phyloP scores from a whole-genome alignment of 2,888 invertebrate species.

The Physocephala rufipes region DNA sequence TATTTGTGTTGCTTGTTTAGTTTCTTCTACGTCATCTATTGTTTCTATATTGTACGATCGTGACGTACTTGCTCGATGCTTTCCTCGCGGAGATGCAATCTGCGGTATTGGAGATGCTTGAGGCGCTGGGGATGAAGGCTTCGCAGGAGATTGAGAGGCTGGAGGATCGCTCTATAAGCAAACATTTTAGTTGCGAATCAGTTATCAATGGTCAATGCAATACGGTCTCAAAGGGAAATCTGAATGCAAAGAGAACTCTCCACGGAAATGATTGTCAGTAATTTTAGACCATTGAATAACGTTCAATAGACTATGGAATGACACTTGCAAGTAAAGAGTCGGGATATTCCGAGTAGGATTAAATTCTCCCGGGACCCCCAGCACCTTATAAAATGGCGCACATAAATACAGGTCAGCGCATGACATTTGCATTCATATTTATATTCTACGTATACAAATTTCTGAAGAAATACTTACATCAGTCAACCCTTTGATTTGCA shows the following conservation, averaged over 20 bases:
- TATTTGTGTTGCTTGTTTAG: conserved; percentile 65
- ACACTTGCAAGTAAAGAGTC: too few species aligned
- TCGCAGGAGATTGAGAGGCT: conserved; percentile 73
- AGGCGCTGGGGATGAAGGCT: conserved; percentile 73
- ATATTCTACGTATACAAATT: neutral
- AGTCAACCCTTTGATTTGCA: conserved; percentile 77
- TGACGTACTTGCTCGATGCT: conserved; percentile 59
- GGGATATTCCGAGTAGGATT: too few species aligned
- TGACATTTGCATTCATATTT: neutral
- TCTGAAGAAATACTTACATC: conserved; percentile 68
- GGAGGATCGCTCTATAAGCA: conserved; percentile 71
- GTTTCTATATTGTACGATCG: conserved; percentile 71
- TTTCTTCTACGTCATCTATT: conserved; percentile 71
- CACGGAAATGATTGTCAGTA: too few species aligned
- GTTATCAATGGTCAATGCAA: neutral
- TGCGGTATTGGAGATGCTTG: conserved; percentile 51
- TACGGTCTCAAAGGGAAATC: neutral
- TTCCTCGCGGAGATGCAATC: conserved; percentile 59
- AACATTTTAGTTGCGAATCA: neutral
- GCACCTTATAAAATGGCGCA: conserved; percentile 25
- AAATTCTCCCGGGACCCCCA: too few species aligned
- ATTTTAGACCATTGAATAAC: too few species aligned
- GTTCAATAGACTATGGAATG: too few species aligned
- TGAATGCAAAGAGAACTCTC: neutral
- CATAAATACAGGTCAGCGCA: neutral